Evolutionary conservation across 2,113 vertebrate species (phyloP).

Genomic region (Perognathus longimembris): DNA sequence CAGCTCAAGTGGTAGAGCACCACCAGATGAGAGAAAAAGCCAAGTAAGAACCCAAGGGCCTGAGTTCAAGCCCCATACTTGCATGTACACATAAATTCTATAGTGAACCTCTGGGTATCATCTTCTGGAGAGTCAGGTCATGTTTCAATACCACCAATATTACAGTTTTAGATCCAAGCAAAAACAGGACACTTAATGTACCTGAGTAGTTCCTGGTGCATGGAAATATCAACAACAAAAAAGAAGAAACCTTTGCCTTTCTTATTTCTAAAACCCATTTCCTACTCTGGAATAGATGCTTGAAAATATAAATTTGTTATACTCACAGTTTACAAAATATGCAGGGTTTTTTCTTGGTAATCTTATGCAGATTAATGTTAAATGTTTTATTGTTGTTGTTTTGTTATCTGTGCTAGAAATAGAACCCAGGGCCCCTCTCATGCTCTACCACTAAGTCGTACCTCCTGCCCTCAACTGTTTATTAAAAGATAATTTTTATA

Average conservation of each 20-base stretch:
- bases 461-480: no score
- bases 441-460: background rate
- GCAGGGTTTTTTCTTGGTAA: background rate
- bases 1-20: no score
- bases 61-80: no score
- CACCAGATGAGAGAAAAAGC: no score
- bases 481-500: background rate
- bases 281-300: background rate
- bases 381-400: background rate
- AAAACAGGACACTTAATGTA: background rate
- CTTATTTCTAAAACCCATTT: constrained; percentile 21
- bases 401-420: background rate
- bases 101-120: background rate
- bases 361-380: background rate
- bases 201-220: background rate
- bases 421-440: background rate
- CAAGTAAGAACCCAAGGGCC: no score
- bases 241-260: background rate
- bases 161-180: background rate
- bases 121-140: background rate
- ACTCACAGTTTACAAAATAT: background rate
- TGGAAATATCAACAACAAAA: no score
- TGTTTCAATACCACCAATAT: background rate
- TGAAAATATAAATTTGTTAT: background rate
- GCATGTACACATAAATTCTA: no score